These are phyloP conservation scores for Aphelenchoides besseyi DNA, from an alignment of 1,140 invertebrate species.

Conservation along the genomic window DNA sequence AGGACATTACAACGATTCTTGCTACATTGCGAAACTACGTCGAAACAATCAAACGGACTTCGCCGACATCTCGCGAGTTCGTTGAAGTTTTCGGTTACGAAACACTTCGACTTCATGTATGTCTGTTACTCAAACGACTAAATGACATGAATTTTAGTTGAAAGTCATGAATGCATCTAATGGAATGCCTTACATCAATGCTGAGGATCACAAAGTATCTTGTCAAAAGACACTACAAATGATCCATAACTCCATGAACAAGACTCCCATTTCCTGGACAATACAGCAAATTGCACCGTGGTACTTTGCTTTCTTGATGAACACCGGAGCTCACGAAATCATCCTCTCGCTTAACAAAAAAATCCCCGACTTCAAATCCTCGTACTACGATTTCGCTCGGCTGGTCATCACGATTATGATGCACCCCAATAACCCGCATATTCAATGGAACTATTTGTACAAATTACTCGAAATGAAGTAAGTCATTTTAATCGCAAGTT, in stretches of 20 bases:
- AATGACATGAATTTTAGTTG: neutral
- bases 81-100: neutral
- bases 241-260: neutral
- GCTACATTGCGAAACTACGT: no score
- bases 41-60: no score
- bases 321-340: neutral
- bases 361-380: neutral
- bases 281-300: neutral
- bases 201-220: neutral
- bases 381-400: neutral
- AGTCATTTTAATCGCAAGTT: neutral
- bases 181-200: neutral
- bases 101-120: neutral
- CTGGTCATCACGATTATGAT: neutral
- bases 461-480: neutral
- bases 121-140: neutral
- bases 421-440: neutral
- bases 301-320: neutral
- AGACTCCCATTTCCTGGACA: neutral
- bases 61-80: no score
- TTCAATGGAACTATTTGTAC: neutral
- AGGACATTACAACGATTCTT: no score
- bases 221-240: neutral
- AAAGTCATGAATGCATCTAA: neutral
- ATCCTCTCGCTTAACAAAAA: neutral